Evolutionary conservation across 2,888 invertebrate species (phyloP).

Genomic region (Ophion ellenae): DNA sequence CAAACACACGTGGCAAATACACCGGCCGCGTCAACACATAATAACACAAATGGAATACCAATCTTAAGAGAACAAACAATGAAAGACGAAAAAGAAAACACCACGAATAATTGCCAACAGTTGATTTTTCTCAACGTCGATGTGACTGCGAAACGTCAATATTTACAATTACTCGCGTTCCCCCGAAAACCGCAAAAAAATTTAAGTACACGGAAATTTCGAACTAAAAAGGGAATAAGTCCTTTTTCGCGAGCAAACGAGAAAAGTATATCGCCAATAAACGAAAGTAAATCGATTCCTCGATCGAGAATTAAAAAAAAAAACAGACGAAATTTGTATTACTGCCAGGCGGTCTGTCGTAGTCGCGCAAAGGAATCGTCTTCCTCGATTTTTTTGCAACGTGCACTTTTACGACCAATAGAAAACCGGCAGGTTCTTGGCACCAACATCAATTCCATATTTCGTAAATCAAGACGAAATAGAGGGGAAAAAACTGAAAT

Average conservation of each 20-base stretch:
- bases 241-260: constrained; percentile 6
- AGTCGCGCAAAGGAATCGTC: constrained; percentile 9
- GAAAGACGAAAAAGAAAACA: constrained; percentile 16
- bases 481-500: constrained; percentile 40
- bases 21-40: constrained; percentile 9
- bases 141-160: constrained; percentile 56
- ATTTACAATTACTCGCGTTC: constrained; percentile 20
- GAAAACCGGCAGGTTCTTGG: constrained; percentile 41
- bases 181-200: background rate
- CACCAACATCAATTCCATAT: constrained; percentile 20
- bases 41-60: constrained; percentile 13
- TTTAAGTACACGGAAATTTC: constrained; percentile 3
- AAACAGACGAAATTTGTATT: background rate
- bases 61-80: background rate
- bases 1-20: constrained; percentile 1
- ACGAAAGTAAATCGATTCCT: constrained; percentile 64
- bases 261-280: constrained; percentile 42
- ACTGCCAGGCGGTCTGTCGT: constrained; percentile 30
- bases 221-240: constrained; percentile 1
- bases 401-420: constrained; percentile 18
- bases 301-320: constrained; percentile 46
- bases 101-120: constrained; percentile 31
- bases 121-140: constrained; percentile 27
- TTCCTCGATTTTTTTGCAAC: constrained; percentile 21
- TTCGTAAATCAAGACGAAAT: constrained; percentile 28